These are phyloP conservation scores for Chinchilla lanigera DNA, from an alignment of 2,113 vertebrate genomes.

Conservation along the genomic window DNA sequence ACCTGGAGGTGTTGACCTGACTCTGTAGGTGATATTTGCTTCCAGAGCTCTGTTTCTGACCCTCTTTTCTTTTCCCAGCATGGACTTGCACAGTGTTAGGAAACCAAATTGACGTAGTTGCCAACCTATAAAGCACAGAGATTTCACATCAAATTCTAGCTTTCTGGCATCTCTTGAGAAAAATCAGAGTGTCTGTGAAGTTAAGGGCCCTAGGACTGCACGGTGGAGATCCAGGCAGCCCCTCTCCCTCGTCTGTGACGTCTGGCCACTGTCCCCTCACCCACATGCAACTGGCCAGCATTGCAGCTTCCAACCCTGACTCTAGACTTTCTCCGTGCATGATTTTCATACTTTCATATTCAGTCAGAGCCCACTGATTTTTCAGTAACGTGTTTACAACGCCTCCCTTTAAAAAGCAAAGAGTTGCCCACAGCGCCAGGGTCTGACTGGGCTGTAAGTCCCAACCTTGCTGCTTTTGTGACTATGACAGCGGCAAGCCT, in stretches of 20 bases:
- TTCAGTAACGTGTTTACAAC: not conserved
- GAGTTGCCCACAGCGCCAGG: not conserved
- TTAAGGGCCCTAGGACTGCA: not conserved
- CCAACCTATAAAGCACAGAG: not conserved
- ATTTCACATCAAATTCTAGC: not conserved
- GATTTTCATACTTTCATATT: not conserved
- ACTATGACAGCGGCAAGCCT: fast-evolving
- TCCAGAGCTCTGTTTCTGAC: not conserved
- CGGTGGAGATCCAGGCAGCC: not conserved
- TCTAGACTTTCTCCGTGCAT: not conserved
- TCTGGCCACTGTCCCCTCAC: not conserved
- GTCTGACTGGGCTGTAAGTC: not conserved
- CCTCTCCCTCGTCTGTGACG: not conserved
- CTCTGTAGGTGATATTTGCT: not conserved
- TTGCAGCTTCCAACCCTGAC: not conserved
- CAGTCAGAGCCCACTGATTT: not conserved
- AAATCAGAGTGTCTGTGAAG: not conserved
- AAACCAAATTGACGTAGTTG: not conserved
- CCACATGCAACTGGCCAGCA: not conserved
- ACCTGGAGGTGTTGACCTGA: not conserved
- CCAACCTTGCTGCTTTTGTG: fast-evolving
- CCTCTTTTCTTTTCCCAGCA: not conserved
- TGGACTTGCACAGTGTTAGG: not conserved
- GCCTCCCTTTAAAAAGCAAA: not conserved
- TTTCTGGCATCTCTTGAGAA: not conserved